Conservation (phyloP, 2,113 vertebrate genomes). For the Amphiprion ocellaris region DNA sequence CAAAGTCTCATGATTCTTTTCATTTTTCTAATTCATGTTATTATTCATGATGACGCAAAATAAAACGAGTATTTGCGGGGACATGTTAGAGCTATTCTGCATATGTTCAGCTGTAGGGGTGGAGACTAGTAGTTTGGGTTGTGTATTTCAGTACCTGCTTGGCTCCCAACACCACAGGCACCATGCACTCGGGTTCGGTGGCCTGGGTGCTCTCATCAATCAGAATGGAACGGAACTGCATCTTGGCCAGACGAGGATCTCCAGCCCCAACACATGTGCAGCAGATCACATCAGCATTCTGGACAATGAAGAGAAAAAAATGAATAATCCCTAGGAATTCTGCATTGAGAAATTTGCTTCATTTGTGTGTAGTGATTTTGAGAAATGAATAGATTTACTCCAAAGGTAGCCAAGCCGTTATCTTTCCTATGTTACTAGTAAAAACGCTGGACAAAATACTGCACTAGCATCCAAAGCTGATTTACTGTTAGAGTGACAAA, state of each 20-base stretch:
- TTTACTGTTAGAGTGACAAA: too few relatives aligned
- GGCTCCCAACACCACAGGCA: constrained; percentile 95
- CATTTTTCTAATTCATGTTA: too few relatives aligned
- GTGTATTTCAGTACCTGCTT: constrained; percentile 89
- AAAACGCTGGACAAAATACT: neutral
- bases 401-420: neutral
- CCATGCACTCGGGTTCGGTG: constrained; percentile 98
- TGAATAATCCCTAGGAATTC: too few relatives aligned
- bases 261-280: constrained; percentile 97
- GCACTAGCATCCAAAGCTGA: neutral
- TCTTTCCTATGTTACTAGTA: neutral
- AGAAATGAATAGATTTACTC: neutral
- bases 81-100: neutral
- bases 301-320: constrained; percentile 6
- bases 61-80: neutral
- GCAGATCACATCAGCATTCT: constrained; percentile 99
- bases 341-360: neutral
- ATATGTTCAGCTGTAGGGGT: neutral
- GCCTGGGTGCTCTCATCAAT: constrained; percentile 99
- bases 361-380: neutral
- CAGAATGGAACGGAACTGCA: constrained; percentile 99
- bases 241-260: constrained; percentile 95
- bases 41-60: too few relatives aligned
- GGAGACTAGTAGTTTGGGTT: neutral
- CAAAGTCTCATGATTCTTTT: too few relatives aligned